phyloP scores from a whole-genome alignment of 1,140 invertebrate species.

The Lucilia cuprina region DNA sequence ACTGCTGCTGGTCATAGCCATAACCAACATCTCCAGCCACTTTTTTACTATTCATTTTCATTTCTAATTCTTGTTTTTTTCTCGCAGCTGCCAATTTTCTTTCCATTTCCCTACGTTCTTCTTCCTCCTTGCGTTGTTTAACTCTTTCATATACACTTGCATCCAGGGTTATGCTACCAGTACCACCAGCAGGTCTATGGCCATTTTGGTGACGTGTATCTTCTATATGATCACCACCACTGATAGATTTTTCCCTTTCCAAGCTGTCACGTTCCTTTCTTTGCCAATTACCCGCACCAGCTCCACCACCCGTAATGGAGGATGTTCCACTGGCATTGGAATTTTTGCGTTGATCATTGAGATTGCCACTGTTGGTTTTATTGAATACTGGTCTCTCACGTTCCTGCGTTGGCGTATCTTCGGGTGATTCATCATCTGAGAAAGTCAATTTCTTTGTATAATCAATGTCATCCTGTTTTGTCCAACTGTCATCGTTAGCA shows the following conservation, averaged over 20 bases:
- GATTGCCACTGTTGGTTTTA: constrained; percentile 39
- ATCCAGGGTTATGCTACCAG: constrained; percentile 54
- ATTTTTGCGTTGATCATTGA: constrained; percentile 38
- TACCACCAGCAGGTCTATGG: constrained; percentile 51
- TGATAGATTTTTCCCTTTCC: constrained; percentile 60
- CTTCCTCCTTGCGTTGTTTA: constrained; percentile 74
- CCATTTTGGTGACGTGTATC: constrained; percentile 57
- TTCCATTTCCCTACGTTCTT: constrained; percentile 74
- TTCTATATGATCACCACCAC: constrained; percentile 34
- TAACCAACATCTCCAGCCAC: constrained; percentile 45
- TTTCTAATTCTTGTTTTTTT: constrained; percentile 71
- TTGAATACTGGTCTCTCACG: constrained; percentile 41
- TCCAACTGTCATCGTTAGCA: constrained; percentile 88
- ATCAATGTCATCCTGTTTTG: constrained; percentile 90
- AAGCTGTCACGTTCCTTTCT: constrained; percentile 57
- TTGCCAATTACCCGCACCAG: constrained; percentile 39
- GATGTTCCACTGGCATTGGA: constrained; percentile 41
- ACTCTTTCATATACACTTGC: constrained; percentile 69
- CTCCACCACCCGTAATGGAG: constrained; percentile 38
- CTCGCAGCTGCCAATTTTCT: constrained; percentile 69
- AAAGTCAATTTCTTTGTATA: constrained; percentile 95
- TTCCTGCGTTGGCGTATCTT: constrained; percentile 44
- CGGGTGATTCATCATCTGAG: constrained; percentile 84
- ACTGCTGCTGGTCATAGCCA: constrained; percentile 44
- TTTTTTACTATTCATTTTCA: constrained; percentile 68